These are phyloP conservation scores for Cephus sareptanus DNA, from an alignment of 2,888 invertebrate genomes.

Conservation along the genomic window DNA sequence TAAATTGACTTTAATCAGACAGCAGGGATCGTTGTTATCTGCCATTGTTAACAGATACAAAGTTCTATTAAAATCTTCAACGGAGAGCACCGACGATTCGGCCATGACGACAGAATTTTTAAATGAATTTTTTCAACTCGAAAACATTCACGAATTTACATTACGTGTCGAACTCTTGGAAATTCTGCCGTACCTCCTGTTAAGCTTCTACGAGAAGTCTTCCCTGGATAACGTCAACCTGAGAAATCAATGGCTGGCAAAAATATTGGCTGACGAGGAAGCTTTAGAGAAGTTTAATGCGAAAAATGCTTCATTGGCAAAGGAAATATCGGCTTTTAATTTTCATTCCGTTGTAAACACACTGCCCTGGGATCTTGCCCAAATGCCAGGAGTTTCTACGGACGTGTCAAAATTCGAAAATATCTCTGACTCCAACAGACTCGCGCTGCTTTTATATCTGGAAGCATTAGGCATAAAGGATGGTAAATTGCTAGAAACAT, in stretches of 20 bases:
- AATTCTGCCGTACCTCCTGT: slow-evolving; percentile 56
- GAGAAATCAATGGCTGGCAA: slow-evolving; percentile 51
- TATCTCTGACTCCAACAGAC: slow-evolving; percentile 56
- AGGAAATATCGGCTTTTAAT: slow-evolving; percentile 32
- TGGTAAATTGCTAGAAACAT: slow-evolving; percentile 25
- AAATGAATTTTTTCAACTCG: slow-evolving; percentile 39
- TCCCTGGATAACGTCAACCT: slow-evolving; percentile 57
- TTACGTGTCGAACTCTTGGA: slow-evolving; percentile 17
- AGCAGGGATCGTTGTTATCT: slow-evolving; percentile 66
- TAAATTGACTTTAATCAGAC: slow-evolving; percentile 68
- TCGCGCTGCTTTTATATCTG: slow-evolving; percentile 68
- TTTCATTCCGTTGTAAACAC: slow-evolving; percentile 3
- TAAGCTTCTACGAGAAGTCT: slow-evolving; percentile 64
- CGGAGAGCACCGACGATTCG: background rate
- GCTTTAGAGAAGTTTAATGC: slow-evolving; percentile 20
- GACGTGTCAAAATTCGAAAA: slow-evolving; percentile 33
- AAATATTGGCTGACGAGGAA: slow-evolving; percentile 21
- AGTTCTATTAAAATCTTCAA: background rate
- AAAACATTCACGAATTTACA: background rate
- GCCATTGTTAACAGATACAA: slow-evolving; percentile 7
- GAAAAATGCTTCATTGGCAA: slow-evolving; percentile 31
- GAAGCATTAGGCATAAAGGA: slow-evolving; percentile 44
- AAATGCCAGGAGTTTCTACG: slow-evolving; percentile 28
- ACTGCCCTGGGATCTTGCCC: slow-evolving; percentile 46
- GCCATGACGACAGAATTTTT: slow-evolving; percentile 29